Evolutionary conservation across 1,140 invertebrate genomes (phyloP).

Genomic region (Drosophila burlai): DNA sequence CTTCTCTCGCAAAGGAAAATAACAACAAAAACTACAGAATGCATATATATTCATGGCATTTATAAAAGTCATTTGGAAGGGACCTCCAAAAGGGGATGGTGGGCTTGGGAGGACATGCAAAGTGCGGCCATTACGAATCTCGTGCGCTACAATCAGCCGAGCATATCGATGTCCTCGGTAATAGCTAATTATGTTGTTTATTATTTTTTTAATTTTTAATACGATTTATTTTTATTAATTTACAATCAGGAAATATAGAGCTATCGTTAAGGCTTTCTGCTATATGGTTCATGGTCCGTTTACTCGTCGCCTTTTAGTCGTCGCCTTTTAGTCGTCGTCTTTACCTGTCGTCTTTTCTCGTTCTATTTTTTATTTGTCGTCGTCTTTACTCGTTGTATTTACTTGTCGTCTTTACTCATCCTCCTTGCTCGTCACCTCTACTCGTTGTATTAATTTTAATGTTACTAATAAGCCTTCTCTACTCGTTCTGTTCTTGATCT

Average conservation of each 20-base stretch:
- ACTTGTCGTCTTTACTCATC: too few species aligned
- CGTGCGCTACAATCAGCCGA: slow-evolving; percentile 41
- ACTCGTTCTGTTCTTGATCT: too few species aligned
- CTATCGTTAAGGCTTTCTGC: neutral
- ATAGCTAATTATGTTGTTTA: neutral
- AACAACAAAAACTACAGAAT: slow-evolving; percentile 40
- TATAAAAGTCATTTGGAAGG: slow-evolving; percentile 78
- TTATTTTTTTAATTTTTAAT: too few species aligned
- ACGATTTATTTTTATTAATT: neutral
- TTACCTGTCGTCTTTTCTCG: neutral
- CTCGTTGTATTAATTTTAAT: neutral
- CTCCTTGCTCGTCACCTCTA: neutral
- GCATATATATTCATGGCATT: slow-evolving; percentile 76
- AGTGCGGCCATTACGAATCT: slow-evolving; percentile 63
- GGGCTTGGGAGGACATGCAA: slow-evolving; percentile 45
- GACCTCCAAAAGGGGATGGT: slow-evolving; percentile 9
- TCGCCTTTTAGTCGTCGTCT: too few species aligned
- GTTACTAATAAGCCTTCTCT: too few species aligned
- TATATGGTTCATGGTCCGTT: too few species aligned
- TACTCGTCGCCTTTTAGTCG: too few species aligned
- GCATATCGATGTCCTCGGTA: neutral
- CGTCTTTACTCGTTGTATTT: neutral
- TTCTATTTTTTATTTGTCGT: neutral
- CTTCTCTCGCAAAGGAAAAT: slow-evolving; percentile 1
- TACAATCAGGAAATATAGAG: neutral